A percentile compares a stretch with the other conserved stretches of the same genome.
Evolutionary conservation across 2,888 invertebrate genomes (phyloP).

Genomic region (Nasonia oneida): DNA sequence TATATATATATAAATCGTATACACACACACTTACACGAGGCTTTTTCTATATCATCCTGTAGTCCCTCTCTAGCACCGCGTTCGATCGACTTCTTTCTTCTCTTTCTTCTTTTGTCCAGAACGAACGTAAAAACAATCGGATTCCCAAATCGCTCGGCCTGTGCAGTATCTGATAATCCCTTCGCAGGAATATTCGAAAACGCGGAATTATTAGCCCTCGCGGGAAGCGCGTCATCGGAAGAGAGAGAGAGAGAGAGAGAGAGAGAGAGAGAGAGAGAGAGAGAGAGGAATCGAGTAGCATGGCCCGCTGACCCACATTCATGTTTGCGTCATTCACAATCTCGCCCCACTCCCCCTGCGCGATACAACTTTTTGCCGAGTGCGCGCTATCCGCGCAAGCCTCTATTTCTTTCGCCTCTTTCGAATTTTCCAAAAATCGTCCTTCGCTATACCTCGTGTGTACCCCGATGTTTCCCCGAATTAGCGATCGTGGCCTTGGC

Average conservation of each 20-base stretch:
- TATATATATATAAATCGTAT: conserved; percentile 42
- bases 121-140: too few species aligned
- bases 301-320: conserved; percentile 78
- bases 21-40: background rate
- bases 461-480: too few species aligned
- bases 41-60: background rate
- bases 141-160: too few species aligned
- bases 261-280: conserved; percentile 18
- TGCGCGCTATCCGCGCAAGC: background rate
- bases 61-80: background rate
- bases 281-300: conserved; percentile 61
- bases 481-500: background rate
- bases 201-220: background rate
- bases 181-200: background rate
- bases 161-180: background rate
- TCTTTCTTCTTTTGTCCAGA: background rate
- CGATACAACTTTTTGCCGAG: conserved; percentile 27
- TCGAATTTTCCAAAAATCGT: conserved; percentile 40
- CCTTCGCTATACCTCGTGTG: too few species aligned
- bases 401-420: background rate
- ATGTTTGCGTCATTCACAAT: conserved; percentile 78
- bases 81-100: background rate
- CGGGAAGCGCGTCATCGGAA: background rate
- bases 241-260: background rate
- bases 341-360: conserved; percentile 68